These are phyloP conservation scores for Saccostrea glomerata DNA, from an alignment of 1,140 invertebrate genomes.

Conservation along the genomic window DNA sequence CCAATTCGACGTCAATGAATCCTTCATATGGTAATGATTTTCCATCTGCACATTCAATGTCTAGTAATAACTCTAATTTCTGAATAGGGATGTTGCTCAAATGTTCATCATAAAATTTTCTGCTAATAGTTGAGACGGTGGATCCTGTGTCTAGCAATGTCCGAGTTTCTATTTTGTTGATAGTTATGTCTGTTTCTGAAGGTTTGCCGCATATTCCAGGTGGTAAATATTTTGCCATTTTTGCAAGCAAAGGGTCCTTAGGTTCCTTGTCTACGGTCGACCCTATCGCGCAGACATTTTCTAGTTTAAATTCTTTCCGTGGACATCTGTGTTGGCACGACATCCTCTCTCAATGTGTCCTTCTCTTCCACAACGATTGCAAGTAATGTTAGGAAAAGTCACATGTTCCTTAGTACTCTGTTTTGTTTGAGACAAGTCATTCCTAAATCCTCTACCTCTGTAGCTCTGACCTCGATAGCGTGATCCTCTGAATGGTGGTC, in stretches of 20 bases:
- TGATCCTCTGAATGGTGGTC: background rate
- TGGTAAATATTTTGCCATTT: background rate
- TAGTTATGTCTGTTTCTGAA: slow-evolving; percentile 4
- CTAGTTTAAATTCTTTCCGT: slow-evolving; percentile 44
- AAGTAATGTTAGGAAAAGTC: background rate
- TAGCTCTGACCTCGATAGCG: background rate
- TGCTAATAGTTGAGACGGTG: slow-evolving; percentile 12
- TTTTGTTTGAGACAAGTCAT: background rate
- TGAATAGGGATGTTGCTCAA: background rate
- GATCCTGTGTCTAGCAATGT: slow-evolving; percentile 40
- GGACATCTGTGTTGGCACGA: slow-evolving; percentile 1
- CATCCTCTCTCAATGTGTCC: slow-evolving; percentile 43
- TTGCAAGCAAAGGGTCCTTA: background rate
- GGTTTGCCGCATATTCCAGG: slow-evolving; percentile 13
- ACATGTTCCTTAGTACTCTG: background rate
- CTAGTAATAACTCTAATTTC: background rate
- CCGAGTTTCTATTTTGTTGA: background rate
- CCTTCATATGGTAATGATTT: slow-evolving; percentile 43
- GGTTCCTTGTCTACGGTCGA: background rate
- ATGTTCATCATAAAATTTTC: background rate
- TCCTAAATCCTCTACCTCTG: background rate
- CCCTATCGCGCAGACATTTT: slow-evolving; percentile 37
- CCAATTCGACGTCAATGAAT: slow-evolving; percentile 42
- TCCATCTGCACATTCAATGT: slow-evolving; percentile 53
- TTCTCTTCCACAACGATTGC: slow-evolving; percentile 36